Evolutionary conservation across 2,797 vertebrate genomes (phyloP).

Genomic region (Crotalus adamanteus): DNA sequence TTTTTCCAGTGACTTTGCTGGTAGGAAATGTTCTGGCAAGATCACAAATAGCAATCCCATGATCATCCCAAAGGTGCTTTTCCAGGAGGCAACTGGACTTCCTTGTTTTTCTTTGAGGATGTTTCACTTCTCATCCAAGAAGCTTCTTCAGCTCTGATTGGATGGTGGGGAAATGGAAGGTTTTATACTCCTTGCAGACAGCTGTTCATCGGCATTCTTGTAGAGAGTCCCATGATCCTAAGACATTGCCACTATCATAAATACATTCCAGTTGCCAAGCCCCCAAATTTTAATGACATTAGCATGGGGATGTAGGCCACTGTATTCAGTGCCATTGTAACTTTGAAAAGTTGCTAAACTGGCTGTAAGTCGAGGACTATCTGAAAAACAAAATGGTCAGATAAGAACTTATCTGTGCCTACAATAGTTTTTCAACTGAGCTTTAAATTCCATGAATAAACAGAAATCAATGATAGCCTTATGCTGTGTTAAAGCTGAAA

Average conservation of each 20-base stretch:
- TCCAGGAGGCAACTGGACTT: too few species aligned
- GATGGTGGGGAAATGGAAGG: too few species aligned
- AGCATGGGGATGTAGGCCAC: neutral
- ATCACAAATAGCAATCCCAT: neutral
- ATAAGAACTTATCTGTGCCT: neutral
- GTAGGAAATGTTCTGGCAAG: neutral
- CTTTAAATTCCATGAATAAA: neutral
- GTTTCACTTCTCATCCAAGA: too few species aligned
- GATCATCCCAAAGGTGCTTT: too few species aligned
- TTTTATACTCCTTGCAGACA: too few species aligned
- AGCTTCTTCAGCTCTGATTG: too few species aligned
- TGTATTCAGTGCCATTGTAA: neutral
- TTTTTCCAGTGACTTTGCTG: neutral
- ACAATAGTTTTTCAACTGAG: neutral
- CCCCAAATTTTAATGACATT: neutral
- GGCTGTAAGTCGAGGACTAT: neutral
- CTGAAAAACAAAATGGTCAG: neutral
- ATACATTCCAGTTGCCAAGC: neutral
- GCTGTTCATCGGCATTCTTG: too few species aligned
- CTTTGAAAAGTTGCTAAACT: neutral
- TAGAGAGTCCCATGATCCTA: neutral
- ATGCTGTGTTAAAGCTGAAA: neutral
- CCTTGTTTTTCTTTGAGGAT: too few species aligned
- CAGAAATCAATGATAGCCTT: neutral
- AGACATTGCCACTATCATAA: neutral